Evolutionary conservation across 2,113 vertebrate genomes (phyloP).

Genomic region (Gadus macrocephalus): DNA sequence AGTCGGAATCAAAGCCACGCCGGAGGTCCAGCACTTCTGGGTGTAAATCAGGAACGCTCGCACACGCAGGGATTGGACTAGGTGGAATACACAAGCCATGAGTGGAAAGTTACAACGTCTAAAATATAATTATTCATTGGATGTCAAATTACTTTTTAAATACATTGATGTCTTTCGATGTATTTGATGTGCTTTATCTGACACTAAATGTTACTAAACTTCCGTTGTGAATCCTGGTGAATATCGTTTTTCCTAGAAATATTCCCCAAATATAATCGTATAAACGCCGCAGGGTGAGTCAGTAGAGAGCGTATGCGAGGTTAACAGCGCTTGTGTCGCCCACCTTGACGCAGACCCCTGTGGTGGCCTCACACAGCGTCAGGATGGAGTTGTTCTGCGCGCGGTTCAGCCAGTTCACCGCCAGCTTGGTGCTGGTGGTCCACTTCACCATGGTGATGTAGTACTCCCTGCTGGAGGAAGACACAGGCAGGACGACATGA

Average conservation of each 20-base stretch:
- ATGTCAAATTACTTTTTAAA: too few relatives aligned
- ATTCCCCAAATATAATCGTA: background rate
- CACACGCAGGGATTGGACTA: too few relatives aligned
- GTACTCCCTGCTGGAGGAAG: slow-evolving; percentile 78
- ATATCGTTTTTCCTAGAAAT: background rate
- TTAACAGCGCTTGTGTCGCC: background rate
- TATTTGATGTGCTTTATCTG: too few relatives aligned
- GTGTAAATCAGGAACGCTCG: too few relatives aligned
- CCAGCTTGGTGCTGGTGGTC: slow-evolving; percentile 95
- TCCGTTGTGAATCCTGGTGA: too few relatives aligned
- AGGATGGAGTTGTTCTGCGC: slow-evolving; percentile 95
- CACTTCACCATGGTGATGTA: slow-evolving; percentile 98
- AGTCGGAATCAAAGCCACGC: background rate
- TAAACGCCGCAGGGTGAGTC: background rate
- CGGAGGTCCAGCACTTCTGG: too few relatives aligned
- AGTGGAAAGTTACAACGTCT: too few relatives aligned
- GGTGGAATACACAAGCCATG: too few relatives aligned
- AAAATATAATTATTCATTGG: too few relatives aligned
- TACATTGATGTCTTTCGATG: too few relatives aligned
- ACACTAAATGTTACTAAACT: too few relatives aligned
- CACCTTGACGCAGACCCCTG: slow-evolving; percentile 94
- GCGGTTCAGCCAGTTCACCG: slow-evolving; percentile 96
- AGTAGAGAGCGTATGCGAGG: background rate
- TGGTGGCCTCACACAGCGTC: slow-evolving; percentile 93
- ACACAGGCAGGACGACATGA: too few relatives aligned